Base-by-base conservation (phyloP, 2,888 invertebrate species). In the Agrotis segetum region DNA sequence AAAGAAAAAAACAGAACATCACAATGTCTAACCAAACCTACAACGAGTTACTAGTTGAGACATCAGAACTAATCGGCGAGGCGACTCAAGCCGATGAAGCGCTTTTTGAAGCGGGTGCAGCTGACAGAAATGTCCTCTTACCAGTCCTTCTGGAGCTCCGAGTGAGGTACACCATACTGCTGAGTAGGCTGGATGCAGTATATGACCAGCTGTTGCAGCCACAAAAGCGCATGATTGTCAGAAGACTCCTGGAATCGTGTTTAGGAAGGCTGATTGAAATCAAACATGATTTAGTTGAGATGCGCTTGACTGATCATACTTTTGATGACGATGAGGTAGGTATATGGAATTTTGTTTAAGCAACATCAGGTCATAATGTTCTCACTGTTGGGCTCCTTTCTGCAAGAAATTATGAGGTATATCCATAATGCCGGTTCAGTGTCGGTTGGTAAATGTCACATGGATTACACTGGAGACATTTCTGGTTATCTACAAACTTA, bases 171-270 rank as follows among this genome's bases (percentile, higher is more conserved):
- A 98, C 99, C 7, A 95, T 97, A 34, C 96, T 98, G 0, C 96
- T 98, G 29, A 97, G 98, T 80, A 97, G 97, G 84, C 91, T 99
- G 47, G 98, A 98, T 86, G 96, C 97, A 69, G 98, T 98, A 74
- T 98, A 99, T 86, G 99, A 99, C 87, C 99, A 99, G 95, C 97
- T 99, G 85, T 96, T 99, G 52, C 99, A 99, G 91, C 99, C 99
- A 0, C 99, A 99, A 91, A 99, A 99, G 91, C 96, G 99, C 46
- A 91, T 97, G 62, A 95, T 99, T n/a, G 96, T 99, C 1, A 97
- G 97, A 77, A 97, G 97, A 79, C 89, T 98, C 3, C 90, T 99
- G 3, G 98, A 99, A 88, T 97, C 97, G 0, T 97, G 97, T 55
- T 95, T 99, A 68, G 99, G 99, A 1, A 96, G 99, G 74, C 95